A percentile compares a stretch with the other conserved stretches of the same genome.
Evolutionary conservation across 1,140 invertebrate species (phyloP).

Genomic region (Cecropterus lyciades): DNA sequence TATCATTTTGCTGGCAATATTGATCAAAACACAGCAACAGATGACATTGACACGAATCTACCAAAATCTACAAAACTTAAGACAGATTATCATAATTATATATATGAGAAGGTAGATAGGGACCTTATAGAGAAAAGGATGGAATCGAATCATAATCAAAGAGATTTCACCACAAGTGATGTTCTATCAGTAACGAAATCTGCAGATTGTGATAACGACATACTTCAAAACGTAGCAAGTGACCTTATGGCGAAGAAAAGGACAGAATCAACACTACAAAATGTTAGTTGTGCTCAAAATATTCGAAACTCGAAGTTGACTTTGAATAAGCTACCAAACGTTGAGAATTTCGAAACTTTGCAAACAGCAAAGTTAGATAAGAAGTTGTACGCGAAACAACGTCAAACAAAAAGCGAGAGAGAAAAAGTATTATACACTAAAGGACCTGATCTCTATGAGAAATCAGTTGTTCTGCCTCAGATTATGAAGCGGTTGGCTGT

Average conservation of each 20-base stretch:
- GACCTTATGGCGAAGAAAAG: not conserved
- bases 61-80: too few relatives aligned
- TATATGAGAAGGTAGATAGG: too few relatives aligned
- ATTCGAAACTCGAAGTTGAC: conserved; percentile 12
- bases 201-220: too few relatives aligned
- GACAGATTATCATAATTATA: too few relatives aligned
- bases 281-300: not conserved
- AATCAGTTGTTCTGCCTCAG: conserved; percentile 48
- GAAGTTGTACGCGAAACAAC: conserved; percentile 44
- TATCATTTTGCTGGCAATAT: too few relatives aligned
- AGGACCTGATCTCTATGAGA: conserved; percentile 52
- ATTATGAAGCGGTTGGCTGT: conserved; percentile 43
- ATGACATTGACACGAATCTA: too few relatives aligned
- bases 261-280: not conserved
- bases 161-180: too few relatives aligned
- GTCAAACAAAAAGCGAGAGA: conserved; percentile 22
- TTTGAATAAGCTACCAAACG: conserved; percentile 11
- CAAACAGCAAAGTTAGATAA: conserved; percentile 41
- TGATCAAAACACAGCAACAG: too few relatives aligned
- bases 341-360: conserved; percentile 22
- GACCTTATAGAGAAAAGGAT: too few relatives aligned
- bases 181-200: too few relatives aligned
- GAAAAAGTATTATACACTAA: conserved; percentile 41
- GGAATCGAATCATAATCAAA: too few relatives aligned
- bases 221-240: too few relatives aligned